Base-by-base conservation (phyloP, 2,797 vertebrate species). In the Rhinophrynus dorsalis region DNA sequence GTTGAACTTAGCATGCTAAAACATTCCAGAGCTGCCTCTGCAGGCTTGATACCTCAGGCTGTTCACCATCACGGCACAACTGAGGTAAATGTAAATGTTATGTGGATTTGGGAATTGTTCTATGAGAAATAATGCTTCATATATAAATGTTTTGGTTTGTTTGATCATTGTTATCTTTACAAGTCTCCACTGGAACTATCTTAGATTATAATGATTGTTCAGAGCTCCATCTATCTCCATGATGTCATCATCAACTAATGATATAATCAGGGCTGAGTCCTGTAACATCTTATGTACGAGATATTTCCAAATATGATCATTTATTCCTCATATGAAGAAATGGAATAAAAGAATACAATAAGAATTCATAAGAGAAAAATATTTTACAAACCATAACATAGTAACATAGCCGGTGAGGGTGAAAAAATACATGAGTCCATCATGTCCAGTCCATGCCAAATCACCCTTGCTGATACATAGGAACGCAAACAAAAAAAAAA, bases 21-120 rank as follows among this genome's bases (percentile, higher is more conserved):
- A 23, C 59, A 71, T 56, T 62, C 68, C 42, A 44, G 59, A 37
- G 32, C 32, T 63, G 59, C 38, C 51, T 63, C 68, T 71, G 59
- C 68, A 71, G 50, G 51, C 32, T 24, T 23, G 26, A 29, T 12
- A 35, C 59, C 59, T 20, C 11, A 38, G 68, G 68, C 55, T 7
- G n/a, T 21, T 40, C 17, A 23, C 7, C 30, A 20, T 3, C 48
- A 26, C 30, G n/a, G 6, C 8, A 54, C 13, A 24, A 35, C 11
- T 45, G 7, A 37, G 21, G 27, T 23, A 29, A 10, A 60, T 29
- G 33, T 20, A 20, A 37, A 20, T 7, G 40, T 44, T 20, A n/a
- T n/a, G n/a, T n/a, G n/a, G n/a, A n/a, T n/a, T n/a, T n/a, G n/a
- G n/a, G n/a, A n/a, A n/a, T n/a, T n/a, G n/a, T n/a, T n/a, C n/a